These are phyloP conservation scores for Etheostoma spectabile DNA, from an alignment of 2,113 vertebrate genomes.

Conservation along the genomic window DNA sequence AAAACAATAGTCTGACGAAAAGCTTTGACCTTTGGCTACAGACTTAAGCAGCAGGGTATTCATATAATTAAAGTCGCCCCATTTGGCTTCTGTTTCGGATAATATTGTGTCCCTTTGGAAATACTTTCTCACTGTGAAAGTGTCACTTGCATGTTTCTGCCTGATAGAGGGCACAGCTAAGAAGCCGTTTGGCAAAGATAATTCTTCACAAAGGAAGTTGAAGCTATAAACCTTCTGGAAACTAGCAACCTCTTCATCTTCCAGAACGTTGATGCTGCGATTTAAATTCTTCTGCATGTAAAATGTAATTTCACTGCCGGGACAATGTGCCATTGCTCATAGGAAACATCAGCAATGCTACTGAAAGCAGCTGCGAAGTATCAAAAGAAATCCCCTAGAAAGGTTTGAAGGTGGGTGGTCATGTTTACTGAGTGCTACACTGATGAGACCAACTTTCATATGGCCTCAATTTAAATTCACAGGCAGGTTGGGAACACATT, in stretches of 20 bases:
- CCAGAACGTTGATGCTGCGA: constrained; percentile 29
- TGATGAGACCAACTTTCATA: neutral
- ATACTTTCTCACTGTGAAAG: constrained; percentile 28
- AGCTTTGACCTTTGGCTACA: constrained; percentile 63
- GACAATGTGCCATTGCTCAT: neutral
- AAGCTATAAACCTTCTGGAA: constrained; percentile 51
- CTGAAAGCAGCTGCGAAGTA: constrained; percentile 8
- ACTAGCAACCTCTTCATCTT: constrained; percentile 38
- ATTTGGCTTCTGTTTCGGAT: constrained; percentile 27
- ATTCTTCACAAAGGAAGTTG: constrained; percentile 46
- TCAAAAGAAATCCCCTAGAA: constrained; percentile 4
- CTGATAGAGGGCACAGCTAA: constrained; percentile 44
- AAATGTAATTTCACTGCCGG: constrained; percentile 31
- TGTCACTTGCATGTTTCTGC: constrained; percentile 52
- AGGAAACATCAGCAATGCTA: constrained; percentile 15
- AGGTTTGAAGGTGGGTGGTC: neutral
- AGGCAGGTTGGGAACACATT: neutral
- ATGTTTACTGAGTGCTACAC: neutral
- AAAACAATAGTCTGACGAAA: constrained; percentile 38
- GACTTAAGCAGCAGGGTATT: constrained; percentile 52
- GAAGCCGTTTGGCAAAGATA: constrained; percentile 30
- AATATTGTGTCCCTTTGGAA: constrained; percentile 48
- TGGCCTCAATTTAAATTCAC: neutral
- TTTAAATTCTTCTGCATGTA: constrained; percentile 39
- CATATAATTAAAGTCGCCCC: constrained; percentile 51